phyloP scores from a whole-genome alignment of 2,113 vertebrate genomes.

The Scomber japonicus region DNA sequence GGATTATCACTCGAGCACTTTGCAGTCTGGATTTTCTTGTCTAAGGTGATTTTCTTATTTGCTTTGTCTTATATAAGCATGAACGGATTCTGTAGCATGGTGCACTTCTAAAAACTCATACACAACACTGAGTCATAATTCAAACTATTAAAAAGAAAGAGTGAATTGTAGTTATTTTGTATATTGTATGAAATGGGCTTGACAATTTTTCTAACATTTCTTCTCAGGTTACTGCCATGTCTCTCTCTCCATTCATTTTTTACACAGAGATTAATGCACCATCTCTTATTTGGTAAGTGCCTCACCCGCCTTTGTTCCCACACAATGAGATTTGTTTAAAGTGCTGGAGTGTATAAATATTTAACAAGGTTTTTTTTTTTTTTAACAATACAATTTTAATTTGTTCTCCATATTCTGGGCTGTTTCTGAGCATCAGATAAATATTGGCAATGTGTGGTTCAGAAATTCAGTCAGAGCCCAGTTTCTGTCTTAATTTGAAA shows the following conservation, averaged over 20 bases:
- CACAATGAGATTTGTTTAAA: background rate
- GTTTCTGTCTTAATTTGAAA: no score
- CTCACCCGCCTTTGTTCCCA: background rate
- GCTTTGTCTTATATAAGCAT: no score
- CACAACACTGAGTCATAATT: no score
- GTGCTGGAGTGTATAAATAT: background rate
- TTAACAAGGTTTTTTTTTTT: background rate
- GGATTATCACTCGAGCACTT: slow-evolving; percentile 86
- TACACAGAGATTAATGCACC: slow-evolving; percentile 79
- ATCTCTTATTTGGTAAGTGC: slow-evolving; percentile 89
- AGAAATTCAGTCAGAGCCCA: no score
- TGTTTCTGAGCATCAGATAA: no score
- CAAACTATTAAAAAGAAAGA: no score
- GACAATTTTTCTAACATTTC: background rate
- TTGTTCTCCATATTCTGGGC: no score
- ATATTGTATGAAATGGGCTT: background rate
- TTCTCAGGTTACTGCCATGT: slow-evolving; percentile 87
- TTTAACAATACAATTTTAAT: background rate
- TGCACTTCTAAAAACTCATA: no score
- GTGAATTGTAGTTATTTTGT: background rate
- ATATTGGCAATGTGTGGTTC: no score
- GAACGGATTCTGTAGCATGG: no score
- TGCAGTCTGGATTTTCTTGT: slow-evolving; percentile 89
- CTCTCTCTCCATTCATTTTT: slow-evolving; percentile 89
- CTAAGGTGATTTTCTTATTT: slow-evolving; percentile 89